These are phyloP conservation scores for Anseranas semipalmata DNA, from an alignment of 2,113 vertebrate genomes.

Conservation along the genomic window DNA sequence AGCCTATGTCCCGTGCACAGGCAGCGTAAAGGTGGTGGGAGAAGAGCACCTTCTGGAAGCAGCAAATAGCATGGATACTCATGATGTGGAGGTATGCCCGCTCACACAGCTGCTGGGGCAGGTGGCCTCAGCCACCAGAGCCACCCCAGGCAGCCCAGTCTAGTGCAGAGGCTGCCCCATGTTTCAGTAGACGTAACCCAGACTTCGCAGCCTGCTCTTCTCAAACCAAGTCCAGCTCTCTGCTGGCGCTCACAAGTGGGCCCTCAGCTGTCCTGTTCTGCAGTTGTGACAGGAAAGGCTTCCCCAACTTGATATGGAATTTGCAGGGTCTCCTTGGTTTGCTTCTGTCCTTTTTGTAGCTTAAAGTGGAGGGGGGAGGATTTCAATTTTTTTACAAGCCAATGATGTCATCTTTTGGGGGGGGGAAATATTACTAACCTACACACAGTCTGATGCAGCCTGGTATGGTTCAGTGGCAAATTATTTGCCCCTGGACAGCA, in stretches of 20 bases:
- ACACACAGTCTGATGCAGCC: not conserved
- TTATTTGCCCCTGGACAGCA: not conserved
- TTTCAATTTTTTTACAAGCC: not conserved
- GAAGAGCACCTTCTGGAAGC: not conserved
- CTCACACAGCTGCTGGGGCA: not conserved
- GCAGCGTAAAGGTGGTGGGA: not conserved
- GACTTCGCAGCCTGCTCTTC: not conserved
- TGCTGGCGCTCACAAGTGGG: not conserved
- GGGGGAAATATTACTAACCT: not conserved
- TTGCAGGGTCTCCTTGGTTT: not conserved
- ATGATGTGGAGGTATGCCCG: accelerated
- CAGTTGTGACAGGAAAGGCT: not conserved
- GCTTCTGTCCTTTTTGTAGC: not conserved
- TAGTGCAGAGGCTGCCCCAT: not conserved
- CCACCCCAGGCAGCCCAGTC: not conserved
- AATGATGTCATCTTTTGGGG: not conserved
- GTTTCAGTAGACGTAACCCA: not conserved
- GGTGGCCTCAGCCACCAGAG: not conserved
- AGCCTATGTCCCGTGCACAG: not conserved
- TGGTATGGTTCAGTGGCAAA: not conserved
- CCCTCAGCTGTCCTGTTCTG: not conserved
- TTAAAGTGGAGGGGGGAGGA: not conserved
- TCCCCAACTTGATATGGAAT: not conserved
- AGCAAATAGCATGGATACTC: accelerated
- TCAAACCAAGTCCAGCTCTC: not conserved